A percentile compares a stretch with the other conserved stretches of the same genome.
Conservation (phyloP, 2,113 vertebrate genomes). For the Nibea coibor region DNA sequence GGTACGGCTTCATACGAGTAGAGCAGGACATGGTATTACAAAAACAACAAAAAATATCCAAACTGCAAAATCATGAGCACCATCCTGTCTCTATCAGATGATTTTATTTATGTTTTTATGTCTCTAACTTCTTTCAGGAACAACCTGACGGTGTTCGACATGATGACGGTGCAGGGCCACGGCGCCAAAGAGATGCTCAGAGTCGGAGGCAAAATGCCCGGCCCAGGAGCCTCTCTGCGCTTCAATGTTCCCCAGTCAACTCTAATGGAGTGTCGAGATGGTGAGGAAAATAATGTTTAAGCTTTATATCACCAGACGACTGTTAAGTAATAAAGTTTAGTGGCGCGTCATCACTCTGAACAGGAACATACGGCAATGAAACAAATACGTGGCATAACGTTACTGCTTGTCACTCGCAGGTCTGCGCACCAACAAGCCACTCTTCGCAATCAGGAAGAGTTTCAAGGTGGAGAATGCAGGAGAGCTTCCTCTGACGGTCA, state of each 20-base stretch:
- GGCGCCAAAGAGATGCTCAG: conserved; percentile 94
- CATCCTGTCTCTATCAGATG: no score
- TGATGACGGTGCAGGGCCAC: conserved; percentile 90
- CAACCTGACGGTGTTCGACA: conserved; percentile 94
- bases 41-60: no score
- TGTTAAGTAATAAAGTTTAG: background rate
- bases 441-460: conserved; percentile 92
- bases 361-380: background rate
- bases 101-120: no score
- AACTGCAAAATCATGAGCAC: no score
- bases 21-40: background rate
- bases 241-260: conserved; percentile 98
- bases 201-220: conserved; percentile 93
- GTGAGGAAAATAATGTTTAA: conserved; percentile 82
- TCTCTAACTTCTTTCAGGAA: conserved; percentile 83
- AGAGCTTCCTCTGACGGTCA: conserved; percentile 92
- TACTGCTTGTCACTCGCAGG: conserved; percentile 76
- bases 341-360: background rate
- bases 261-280: conserved; percentile 95
- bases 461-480: conserved; percentile 98
- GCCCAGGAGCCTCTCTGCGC: conserved; percentile 90
- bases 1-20: conserved; percentile 77
- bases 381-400: background rate
- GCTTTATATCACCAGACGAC: background rate
- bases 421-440: conserved; percentile 92